Evolutionary conservation across 2,888 invertebrate species (phyloP).

Genomic region (Eudasyphora cyanicolor): DNA sequence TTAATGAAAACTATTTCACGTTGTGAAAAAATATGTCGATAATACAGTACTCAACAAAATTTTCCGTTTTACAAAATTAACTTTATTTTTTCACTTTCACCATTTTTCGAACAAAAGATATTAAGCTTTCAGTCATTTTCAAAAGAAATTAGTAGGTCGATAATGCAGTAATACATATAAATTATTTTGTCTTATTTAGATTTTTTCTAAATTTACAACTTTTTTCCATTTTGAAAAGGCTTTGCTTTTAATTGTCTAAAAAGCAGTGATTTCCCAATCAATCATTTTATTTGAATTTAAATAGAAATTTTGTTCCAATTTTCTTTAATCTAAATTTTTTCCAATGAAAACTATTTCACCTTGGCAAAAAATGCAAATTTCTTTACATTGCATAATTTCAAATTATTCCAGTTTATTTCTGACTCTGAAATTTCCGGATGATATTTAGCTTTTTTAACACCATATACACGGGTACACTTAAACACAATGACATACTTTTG

Average conservation of each 20-base stretch:
- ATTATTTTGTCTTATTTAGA: too few species aligned
- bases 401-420: background rate
- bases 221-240: too few species aligned
- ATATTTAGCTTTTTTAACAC: background rate
- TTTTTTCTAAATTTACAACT: background rate
- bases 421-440: background rate
- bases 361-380: background rate
- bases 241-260: too few species aligned
- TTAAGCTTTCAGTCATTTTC: too few species aligned
- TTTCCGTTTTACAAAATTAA: too few species aligned
- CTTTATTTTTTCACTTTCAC: too few species aligned
- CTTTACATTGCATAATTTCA: background rate
- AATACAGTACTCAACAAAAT: too few species aligned
- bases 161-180: background rate
- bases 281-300: background rate
- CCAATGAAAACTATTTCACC: background rate
- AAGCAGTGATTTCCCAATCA: too few species aligned
- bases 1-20: too few species aligned
- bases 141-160: background rate
- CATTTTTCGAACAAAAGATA: too few species aligned
- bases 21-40: too few species aligned
- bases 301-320: background rate
- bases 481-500: constrained; percentile 22
- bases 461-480: background rate
- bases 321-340: too few species aligned